These are phyloP conservation scores for Aphodius sticticus DNA, from an alignment of 2,888 invertebrate genomes.

Conservation along the genomic window DNA sequence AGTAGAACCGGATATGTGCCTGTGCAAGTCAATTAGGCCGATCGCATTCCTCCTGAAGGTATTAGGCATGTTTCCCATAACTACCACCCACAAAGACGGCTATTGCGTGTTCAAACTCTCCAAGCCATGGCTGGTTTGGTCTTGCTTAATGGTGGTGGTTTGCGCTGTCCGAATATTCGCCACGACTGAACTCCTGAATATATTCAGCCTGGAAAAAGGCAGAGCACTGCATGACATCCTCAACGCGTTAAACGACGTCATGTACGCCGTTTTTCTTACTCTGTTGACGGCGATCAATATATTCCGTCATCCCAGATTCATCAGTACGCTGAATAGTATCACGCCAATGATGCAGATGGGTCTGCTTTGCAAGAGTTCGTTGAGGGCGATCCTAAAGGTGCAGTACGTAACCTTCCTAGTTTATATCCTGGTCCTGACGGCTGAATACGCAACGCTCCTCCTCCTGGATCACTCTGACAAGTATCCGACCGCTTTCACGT, in stretches of 20 bases:
- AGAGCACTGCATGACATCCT: conserved; percentile 52
- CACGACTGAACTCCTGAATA: conserved; percentile 48
- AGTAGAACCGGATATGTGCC: conserved; percentile 41
- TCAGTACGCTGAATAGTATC: conserved; percentile 50
- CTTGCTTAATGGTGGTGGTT: conserved; percentile 43
- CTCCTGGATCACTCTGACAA: conserved; percentile 49
- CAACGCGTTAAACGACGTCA: conserved; percentile 51
- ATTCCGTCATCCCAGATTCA: conserved; percentile 49
- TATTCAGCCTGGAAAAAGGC: conserved; percentile 42
- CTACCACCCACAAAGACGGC: conserved; percentile 48
- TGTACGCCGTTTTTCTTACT: conserved; percentile 51
- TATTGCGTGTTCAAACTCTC: conserved; percentile 52
- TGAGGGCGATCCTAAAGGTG: conserved; percentile 9
- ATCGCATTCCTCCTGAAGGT: conserved; percentile 47
- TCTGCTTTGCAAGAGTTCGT: conserved; percentile 7
- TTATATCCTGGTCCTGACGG: conserved; percentile 32
- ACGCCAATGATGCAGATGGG: conserved; percentile 46
- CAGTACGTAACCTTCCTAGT: conserved; percentile 20
- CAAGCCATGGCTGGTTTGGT: conserved; percentile 50
- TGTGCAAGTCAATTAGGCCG: conserved; percentile 51
- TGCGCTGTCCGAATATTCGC: conserved; percentile 45
- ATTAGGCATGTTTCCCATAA: conserved; percentile 53
- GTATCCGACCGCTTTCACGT: conserved; percentile 49
- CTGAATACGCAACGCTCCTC: conserved; percentile 47
- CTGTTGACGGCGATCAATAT: conserved; percentile 48